Evolutionary conservation across 2,113 vertebrate species (phyloP), one percentile per base, ranked within the genome.

Genomic region (Elephas maximus): DNA sequence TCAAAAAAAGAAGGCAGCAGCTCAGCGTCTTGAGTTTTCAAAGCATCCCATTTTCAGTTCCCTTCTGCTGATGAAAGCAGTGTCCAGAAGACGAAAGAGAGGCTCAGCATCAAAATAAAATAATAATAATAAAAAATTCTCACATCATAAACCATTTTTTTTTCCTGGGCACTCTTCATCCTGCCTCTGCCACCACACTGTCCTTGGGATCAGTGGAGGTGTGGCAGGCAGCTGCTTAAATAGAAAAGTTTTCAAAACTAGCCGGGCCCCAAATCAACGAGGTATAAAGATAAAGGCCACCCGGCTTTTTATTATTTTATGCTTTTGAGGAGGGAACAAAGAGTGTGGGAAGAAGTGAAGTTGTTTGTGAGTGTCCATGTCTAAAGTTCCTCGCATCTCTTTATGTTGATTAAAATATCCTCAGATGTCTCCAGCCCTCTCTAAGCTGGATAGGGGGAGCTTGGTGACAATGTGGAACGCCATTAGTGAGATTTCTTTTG

Each of bases 401-500:
- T 95, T 76, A 67, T 93, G 81, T 95, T 93, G 97, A 97, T 97
- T 89, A 97, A 96, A 97, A 88, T 82, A 97, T 95, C 95, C 88
- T 92, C 57, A 41, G 53, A 60, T 85, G 83, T 97, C 77, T 95
- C 71, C 33, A 60, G 86, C 71, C 44, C 84, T 95, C 76, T 88
- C 30, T 30, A 26, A 93, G 92, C 84, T 86, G 76, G 80, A 98
- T 98, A 97, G 98, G 99, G 98, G 97, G 97, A 98, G 97, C 98
- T 98, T 97, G 97, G 96, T 98, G 98, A 98, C 98, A 99, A 97
- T 97, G 93, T 97, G 95, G 98, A 98, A 98, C 98, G 98, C 98
- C 98, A 98, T 98, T 98, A 99, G 98, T 97, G 98, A 98, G 98
- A 98, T 98, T 99, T 98, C 95, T 98, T 98, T 99, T 98, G 92